phyloP scores from a whole-genome alignment of 2,113 vertebrate genomes.

The Struthio camelus region DNA sequence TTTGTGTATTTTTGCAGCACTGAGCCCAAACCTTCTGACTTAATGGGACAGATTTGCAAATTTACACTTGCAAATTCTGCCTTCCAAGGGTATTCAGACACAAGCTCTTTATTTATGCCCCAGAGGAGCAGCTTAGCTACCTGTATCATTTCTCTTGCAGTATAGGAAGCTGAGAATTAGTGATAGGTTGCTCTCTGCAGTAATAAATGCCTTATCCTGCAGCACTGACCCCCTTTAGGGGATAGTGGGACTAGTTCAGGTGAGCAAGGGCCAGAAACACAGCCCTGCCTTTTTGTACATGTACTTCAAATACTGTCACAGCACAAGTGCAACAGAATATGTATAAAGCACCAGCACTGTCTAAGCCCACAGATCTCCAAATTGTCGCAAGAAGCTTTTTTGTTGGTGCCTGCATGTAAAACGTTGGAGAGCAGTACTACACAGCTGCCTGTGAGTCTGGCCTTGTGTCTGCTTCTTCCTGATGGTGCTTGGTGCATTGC shows the following conservation, averaged over 20 bases:
- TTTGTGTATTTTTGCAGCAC: not conserved
- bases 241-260: not conserved
- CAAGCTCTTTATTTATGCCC: not conserved
- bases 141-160: not conserved
- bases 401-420: not conserved
- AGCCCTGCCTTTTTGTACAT: not conserved
- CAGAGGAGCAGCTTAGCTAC: not conserved
- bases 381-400: not conserved
- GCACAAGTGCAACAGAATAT: not conserved
- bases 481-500: not conserved
- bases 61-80: slow-evolving; percentile 38
- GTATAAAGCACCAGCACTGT: not conserved
- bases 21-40: not conserved
- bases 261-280: not conserved
- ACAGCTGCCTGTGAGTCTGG: not conserved
- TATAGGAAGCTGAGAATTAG: not conserved
- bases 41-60: slow-evolving; percentile 22
- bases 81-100: not conserved
- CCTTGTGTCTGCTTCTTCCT: slow-evolving; percentile 27
- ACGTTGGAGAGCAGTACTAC: not conserved
- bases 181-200: not conserved
- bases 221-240: not conserved
- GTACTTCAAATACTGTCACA: not conserved
- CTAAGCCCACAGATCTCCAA: not conserved
- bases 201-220: not conserved